Conservation (phyloP, 2,113 vertebrate species). For the Cheirogaleus medius region DNA sequence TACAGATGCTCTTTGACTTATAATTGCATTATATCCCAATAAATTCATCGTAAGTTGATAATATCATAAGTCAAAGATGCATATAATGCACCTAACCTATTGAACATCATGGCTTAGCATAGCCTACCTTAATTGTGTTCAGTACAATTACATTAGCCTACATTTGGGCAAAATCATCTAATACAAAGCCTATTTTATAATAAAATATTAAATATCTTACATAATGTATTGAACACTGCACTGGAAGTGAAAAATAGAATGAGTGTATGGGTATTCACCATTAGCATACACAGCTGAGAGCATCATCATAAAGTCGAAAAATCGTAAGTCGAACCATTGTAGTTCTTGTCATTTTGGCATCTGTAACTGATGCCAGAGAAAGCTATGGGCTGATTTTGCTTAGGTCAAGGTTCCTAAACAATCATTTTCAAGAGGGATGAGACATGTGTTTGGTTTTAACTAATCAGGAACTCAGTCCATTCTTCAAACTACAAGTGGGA, state of each 20-base stretch:
- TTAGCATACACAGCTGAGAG: not conserved
- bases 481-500: not conserved
- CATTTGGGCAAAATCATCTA: not conserved
- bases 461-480: not conserved
- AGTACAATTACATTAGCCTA: not conserved
- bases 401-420: not conserved
- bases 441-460: not conserved
- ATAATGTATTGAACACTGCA: not conserved
- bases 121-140: not conserved
- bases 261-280: not conserved
- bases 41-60: not conserved
- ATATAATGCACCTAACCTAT: not conserved
- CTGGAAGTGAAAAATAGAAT: not conserved
- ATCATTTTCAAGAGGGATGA: not conserved
- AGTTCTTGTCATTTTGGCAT: not conserved
- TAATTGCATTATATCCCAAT: not conserved
- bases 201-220: not conserved
- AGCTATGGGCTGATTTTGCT: not conserved
- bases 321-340: not conserved
- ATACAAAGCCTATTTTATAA: not conserved
- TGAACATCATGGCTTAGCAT: not conserved
- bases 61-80: not conserved
- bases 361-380: not conserved
- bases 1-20: not conserved
- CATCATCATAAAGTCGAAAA: not conserved